Evolutionary conservation across 1,140 invertebrate genomes (phyloP).

Genomic region (Eupeodes corollae): DNA sequence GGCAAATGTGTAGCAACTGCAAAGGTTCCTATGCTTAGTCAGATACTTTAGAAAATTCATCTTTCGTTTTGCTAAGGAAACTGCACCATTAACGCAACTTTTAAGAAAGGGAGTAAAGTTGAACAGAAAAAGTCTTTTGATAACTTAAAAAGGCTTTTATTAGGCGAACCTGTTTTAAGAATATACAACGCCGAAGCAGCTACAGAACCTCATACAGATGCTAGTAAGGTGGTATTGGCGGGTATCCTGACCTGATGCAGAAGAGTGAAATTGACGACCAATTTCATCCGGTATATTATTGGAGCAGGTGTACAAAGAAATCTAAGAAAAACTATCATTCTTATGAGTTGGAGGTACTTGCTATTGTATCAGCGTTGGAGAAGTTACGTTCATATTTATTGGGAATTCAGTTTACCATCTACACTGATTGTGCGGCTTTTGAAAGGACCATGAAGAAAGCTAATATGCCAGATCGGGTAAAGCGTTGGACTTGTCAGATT

Average conservation of each 20-base stretch:
- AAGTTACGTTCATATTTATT: neutral
- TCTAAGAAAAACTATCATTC: slow-evolving; percentile 12
- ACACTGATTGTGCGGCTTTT: neutral
- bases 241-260: slow-evolving; percentile 26
- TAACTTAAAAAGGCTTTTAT: too few species aligned
- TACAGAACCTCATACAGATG: too few species aligned
- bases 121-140: slow-evolving; percentile 2
- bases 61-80: slow-evolving; percentile 17
- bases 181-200: slow-evolving; percentile 18
- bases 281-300: slow-evolving; percentile 7
- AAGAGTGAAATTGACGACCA: slow-evolving; percentile 2
- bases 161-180: slow-evolving; percentile 20
- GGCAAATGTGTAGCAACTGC: slow-evolving; percentile 21
- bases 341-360: slow-evolving; percentile 15
- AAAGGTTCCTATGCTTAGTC: slow-evolving; percentile 29
- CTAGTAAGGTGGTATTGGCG: slow-evolving; percentile 16
- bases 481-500: too few species aligned
- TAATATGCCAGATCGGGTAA: too few species aligned
- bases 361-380: neutral
- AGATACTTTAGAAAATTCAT: slow-evolving; percentile 31
- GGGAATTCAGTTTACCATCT: neutral
- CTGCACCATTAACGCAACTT: too few species aligned
- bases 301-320: slow-evolving; percentile 6
- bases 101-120: slow-evolving; percentile 9
- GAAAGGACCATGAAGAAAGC: neutral